Conservation (phyloP, 1,140 invertebrate species). For the Carcinoscorpius rotundicauda region DNA sequence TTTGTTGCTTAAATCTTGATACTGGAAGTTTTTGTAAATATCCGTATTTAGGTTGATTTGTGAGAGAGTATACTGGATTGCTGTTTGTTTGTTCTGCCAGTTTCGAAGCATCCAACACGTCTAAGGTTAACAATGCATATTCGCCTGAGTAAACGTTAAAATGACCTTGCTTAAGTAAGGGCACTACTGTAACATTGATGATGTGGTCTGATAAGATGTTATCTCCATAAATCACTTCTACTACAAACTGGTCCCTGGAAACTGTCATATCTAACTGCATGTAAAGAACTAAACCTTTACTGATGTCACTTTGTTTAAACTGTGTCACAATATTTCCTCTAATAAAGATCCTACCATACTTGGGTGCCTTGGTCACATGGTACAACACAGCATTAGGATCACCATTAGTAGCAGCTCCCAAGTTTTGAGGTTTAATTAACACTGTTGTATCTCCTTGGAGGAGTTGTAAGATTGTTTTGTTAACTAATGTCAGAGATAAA, state of each 20-base stretch:
- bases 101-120: constrained; percentile 65
- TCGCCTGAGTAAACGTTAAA: constrained; percentile 48
- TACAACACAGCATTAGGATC: constrained; percentile 56
- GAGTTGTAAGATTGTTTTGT: constrained; percentile 47
- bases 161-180: constrained; percentile 51
- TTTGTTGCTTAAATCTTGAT: constrained; percentile 28
- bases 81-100: constrained; percentile 68
- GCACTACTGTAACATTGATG: constrained; percentile 62
- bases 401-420: constrained; percentile 72
- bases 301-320: constrained; percentile 66
- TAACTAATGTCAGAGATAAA: constrained; percentile 56
- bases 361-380: constrained; percentile 57
- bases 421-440: constrained; percentile 56
- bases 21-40: constrained; percentile 50
- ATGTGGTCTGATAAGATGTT: constrained; percentile 39
- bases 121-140: constrained; percentile 50
- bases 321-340: constrained; percentile 19
- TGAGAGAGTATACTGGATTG: constrained; percentile 67
- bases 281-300: constrained; percentile 62
- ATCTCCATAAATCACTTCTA: constrained; percentile 42
- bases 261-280: constrained; percentile 78
- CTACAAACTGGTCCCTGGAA: constrained; percentile 59
- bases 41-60: constrained; percentile 54
- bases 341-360: constrained; percentile 52
- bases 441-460: constrained; percentile 65